Conservation (phyloP, 2,888 invertebrate species). For the Cactoblastis cactorum region DNA sequence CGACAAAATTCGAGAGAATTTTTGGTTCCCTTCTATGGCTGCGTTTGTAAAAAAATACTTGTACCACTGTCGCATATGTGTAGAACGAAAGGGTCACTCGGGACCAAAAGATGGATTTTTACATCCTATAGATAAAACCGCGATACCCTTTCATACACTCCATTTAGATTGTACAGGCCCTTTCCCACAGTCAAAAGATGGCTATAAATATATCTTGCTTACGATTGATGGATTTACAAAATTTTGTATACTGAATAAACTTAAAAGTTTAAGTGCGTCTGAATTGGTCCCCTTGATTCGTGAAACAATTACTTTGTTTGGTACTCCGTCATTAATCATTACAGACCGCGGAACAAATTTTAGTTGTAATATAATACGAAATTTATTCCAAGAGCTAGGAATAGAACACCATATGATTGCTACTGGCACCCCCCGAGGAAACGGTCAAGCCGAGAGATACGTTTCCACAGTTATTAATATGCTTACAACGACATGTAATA, state of each 20-base stretch:
- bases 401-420: too few species aligned
- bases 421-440: too few species aligned
- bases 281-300: constrained; percentile 25
- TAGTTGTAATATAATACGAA: too few species aligned
- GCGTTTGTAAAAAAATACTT: too few species aligned
- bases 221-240: constrained; percentile 34
- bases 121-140: constrained; percentile 22
- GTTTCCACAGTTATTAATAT: too few species aligned
- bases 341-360: constrained; percentile 27
- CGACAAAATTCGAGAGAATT: too few species aligned
- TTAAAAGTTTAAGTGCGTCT: constrained; percentile 23
- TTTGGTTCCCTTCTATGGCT: too few species aligned
- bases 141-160: constrained; percentile 31
- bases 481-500: too few species aligned
- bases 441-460: too few species aligned
- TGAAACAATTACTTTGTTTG: constrained; percentile 26
- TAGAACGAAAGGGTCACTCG: too few species aligned
- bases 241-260: constrained; percentile 28
- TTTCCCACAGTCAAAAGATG: constrained; percentile 21
- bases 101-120: constrained; percentile 23
- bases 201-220: constrained; percentile 28
- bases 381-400: too few species aligned
- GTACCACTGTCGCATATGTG: too few species aligned
- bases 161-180: constrained; percentile 35
- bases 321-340: constrained; percentile 19